Percentiles rank a stretch among this genome's conserved stretches.
Evolutionary conservation across 2,113 vertebrate species (phyloP).

Genomic region (Sula dactylatra): DNA sequence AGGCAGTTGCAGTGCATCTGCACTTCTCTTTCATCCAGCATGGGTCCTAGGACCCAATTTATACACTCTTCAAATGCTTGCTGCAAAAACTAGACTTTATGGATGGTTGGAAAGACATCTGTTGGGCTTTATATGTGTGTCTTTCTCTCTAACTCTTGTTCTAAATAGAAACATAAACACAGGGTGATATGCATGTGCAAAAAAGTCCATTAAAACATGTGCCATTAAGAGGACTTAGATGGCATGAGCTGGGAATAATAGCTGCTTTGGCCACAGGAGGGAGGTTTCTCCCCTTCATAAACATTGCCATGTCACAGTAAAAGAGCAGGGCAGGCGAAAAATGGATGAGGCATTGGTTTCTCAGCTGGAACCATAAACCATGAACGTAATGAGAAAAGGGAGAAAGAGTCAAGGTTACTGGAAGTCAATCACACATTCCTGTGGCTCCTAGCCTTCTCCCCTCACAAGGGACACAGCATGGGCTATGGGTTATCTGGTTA

Average conservation of each 20-base stretch:
- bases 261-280: background rate
- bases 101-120: background rate
- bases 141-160: background rate
- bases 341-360: background rate
- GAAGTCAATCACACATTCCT: constrained; percentile 66
- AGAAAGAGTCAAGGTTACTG: constrained; percentile 72
- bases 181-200: background rate
- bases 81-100: background rate
- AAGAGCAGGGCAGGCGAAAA: background rate
- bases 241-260: background rate
- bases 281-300: background rate
- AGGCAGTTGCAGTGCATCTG: background rate
- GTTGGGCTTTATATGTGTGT: background rate
- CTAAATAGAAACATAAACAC: background rate
- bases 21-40: background rate
- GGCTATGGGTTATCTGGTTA: background rate
- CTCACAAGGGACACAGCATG: background rate
- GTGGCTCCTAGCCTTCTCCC: constrained; percentile 56
- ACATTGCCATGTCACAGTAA: background rate
- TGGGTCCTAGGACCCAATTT: background rate
- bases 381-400: background rate
- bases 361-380: background rate
- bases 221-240: background rate
- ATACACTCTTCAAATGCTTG: background rate
- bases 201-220: background rate